These are phyloP conservation scores for Phrynocephalus forsythii DNA, from an alignment of 2,797 vertebrate species.

Conservation along the genomic window DNA sequence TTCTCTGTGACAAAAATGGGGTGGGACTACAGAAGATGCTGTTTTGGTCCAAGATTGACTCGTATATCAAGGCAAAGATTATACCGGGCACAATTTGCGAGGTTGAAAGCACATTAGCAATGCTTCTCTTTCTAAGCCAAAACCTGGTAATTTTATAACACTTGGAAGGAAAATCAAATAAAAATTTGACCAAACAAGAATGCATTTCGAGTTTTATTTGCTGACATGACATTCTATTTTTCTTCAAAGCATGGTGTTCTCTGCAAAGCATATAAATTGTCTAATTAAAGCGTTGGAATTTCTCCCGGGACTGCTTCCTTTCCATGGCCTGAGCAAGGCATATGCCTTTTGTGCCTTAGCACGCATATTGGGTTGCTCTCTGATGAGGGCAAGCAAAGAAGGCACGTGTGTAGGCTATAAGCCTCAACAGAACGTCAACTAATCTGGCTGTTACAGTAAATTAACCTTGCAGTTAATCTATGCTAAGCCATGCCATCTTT, in stretches of 20 bases:
- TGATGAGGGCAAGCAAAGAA: neutral
- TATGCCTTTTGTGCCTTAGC: neutral
- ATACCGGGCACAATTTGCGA: neutral
- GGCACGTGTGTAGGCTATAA: neutral
- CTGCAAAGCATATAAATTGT: neutral
- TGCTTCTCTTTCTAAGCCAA: neutral
- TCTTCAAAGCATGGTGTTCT: conserved; percentile 3
- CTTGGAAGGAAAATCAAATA: conserved; percentile 22
- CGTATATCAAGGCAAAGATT: neutral
- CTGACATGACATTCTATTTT: neutral
- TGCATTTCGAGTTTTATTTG: neutral
- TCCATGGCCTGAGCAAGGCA: neutral
- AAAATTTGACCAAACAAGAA: neutral
- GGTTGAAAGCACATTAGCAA: neutral
- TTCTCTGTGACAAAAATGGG: conserved; percentile 19
- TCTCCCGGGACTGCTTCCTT: neutral
- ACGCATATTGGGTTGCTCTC: neutral
- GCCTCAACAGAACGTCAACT: conserved; percentile 34
- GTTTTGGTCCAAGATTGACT: conserved; percentile 21
- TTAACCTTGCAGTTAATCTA: conserved; percentile 39
- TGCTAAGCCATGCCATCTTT: conserved; percentile 22
- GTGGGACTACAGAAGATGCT: conserved; percentile 2
- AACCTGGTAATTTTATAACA: conserved; percentile 5
- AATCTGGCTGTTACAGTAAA: conserved; percentile 5
- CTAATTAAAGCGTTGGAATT: neutral